These are phyloP conservation scores for Epizoanthus rinbou DNA, from an alignment of 92 coral and sea anemone species.

Conservation along the genomic window DNA sequence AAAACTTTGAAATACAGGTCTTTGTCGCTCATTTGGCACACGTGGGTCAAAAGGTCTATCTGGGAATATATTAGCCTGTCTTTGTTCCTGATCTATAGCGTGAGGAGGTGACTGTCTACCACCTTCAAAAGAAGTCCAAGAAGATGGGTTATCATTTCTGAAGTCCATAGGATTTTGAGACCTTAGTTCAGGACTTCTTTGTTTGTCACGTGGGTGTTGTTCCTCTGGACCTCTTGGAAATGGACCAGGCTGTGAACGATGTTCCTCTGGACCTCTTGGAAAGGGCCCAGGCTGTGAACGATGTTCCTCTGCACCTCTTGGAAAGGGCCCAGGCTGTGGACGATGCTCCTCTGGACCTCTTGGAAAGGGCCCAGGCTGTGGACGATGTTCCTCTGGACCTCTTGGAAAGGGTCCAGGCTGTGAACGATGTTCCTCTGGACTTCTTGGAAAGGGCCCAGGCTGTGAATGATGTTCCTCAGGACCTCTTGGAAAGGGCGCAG, in stretches of 20 bases:
- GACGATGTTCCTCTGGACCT: conserved; percentile 24
- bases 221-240: conserved; percentile 33
- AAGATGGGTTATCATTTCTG: conserved; percentile 63
- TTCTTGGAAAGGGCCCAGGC: neutral
- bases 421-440: conserved; percentile 20
- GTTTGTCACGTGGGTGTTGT: neutral
- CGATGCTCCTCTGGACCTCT: conserved; percentile 25
- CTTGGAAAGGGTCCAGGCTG: neutral
- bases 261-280: conserved; percentile 43
- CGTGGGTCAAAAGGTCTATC: conserved; percentile 36
- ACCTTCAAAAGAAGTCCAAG: conserved; percentile 73
- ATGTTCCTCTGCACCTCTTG: neutral
- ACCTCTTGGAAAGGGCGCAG: conserved; percentile 31
- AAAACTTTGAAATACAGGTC: conserved; percentile 29
- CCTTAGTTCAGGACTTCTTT: conserved; percentile 38
- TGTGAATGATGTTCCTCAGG: conserved; percentile 21
- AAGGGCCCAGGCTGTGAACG: conserved; percentile 11
- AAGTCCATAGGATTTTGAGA: conserved; percentile 52
- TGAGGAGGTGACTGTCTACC: conserved; percentile 58
- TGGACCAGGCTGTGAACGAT: conserved; percentile 37
- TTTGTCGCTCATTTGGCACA: conserved; percentile 18
- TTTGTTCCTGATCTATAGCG: conserved; percentile 42
- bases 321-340: neutral
- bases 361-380: conserved; percentile 13
- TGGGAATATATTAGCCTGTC: conserved; percentile 30